A percentile compares a stretch with the other conserved stretches of the same genome.
Conservation (phyloP, 2,888 invertebrate species). For the Clistopyga incitator region DNA sequence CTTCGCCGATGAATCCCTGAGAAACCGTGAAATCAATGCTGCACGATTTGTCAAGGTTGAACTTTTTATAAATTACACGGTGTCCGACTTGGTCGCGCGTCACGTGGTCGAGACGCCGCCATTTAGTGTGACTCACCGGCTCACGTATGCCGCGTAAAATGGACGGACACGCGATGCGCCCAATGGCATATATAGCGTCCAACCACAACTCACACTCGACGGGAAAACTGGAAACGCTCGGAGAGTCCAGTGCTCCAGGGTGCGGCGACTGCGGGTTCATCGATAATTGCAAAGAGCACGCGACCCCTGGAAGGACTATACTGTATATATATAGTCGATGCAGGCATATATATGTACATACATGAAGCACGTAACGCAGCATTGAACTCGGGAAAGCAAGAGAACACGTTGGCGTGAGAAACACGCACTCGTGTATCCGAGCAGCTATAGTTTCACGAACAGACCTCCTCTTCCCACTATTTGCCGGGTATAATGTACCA, state of each 20-base stretch:
- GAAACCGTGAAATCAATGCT: no score
- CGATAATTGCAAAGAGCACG: slow-evolving; percentile 69
- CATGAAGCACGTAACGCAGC: slow-evolving; percentile 9
- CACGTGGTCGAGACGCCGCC: slow-evolving; percentile 19
- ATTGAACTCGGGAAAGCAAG: slow-evolving; percentile 38
- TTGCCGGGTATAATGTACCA: background rate
- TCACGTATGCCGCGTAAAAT: slow-evolving; percentile 30
- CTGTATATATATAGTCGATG: background rate
- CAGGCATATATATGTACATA: background rate
- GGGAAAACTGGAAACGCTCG: slow-evolving; percentile 56
- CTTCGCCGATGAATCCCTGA: no score
- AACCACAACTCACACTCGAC: slow-evolving; percentile 34
- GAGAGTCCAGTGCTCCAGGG: slow-evolving; percentile 49
- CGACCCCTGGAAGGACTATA: slow-evolving; percentile 50
- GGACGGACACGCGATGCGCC: slow-evolving; percentile 60
- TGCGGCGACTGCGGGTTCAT: slow-evolving; percentile 66
- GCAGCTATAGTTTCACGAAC: background rate
- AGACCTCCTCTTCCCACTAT: slow-evolving; percentile 9
- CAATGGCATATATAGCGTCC: slow-evolving; percentile 40
- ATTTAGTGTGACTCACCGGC: slow-evolving; percentile 56
- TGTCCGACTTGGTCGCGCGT: slow-evolving; percentile 22
- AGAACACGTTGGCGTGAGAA: slow-evolving; percentile 46
- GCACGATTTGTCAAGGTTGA: background rate
- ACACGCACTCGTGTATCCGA: slow-evolving; percentile 33
- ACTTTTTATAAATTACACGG: background rate